A percentile compares a stretch with the other conserved stretches of the same genome.
Conservation (phyloP, 2,797 vertebrate genomes). For the Atherinosoma microstoma region DNA sequence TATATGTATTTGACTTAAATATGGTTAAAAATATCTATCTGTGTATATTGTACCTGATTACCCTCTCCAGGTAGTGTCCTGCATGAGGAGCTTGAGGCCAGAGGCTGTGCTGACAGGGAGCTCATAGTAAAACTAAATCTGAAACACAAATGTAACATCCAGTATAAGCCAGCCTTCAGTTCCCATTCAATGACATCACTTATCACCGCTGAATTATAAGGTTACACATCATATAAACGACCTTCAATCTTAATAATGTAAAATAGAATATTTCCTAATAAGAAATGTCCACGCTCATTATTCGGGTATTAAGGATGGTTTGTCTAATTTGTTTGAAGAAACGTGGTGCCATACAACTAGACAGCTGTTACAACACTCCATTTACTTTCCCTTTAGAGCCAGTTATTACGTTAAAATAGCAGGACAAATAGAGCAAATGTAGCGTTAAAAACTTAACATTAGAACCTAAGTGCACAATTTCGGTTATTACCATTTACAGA, state of each 20-base stretch:
- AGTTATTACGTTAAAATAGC: neutral
- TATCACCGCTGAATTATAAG: neutral
- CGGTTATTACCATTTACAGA: neutral
- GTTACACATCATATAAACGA: neutral
- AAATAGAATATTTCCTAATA: neutral
- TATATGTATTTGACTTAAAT: neutral
- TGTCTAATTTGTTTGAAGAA: neutral
- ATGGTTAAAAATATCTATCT: neutral
- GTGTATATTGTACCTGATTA: constrained; percentile 83
- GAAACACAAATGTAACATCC: constrained; percentile 25
- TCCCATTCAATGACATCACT: neutral
- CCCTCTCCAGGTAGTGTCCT: constrained; percentile 85
- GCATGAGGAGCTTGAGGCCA: constrained; percentile 84
- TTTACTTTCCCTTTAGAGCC: constrained; percentile 13
- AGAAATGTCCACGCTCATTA: neutral
- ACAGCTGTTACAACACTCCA: neutral
- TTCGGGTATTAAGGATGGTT: neutral
- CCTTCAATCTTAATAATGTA: neutral
- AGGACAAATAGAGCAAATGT: neutral
- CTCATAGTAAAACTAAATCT: constrained; percentile 87
- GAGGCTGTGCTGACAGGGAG: constrained; percentile 83
- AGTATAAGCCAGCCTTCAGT: neutral
- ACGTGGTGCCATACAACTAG: neutral
- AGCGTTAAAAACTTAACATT: too few relatives aligned
- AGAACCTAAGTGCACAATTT: neutral